A percentile compares a stretch with the other conserved stretches of the same genome.
phyloP scores from a whole-genome alignment of 2,113 vertebrate genomes.

The Anguilla japonica region DNA sequence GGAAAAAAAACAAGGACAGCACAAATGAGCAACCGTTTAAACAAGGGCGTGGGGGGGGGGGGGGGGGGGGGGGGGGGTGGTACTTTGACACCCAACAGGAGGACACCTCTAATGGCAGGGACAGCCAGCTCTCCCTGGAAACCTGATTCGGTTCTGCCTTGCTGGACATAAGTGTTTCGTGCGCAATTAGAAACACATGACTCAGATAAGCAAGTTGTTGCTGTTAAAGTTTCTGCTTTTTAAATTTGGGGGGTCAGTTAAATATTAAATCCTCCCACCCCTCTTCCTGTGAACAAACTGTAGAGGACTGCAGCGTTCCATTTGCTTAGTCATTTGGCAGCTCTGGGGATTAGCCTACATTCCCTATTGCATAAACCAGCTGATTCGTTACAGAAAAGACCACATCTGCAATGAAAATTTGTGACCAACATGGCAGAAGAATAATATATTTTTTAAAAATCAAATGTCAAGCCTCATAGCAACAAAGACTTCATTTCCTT shows the following conservation, averaged over 20 bases:
- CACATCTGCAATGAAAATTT: no score
- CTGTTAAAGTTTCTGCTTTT: background rate
- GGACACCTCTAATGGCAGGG: background rate
- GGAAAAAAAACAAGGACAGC: background rate
- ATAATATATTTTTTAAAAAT: no score
- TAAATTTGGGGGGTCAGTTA: background rate
- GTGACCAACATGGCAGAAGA: no score
- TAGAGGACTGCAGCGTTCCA: background rate
- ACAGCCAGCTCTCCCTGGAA: background rate
- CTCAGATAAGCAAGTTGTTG: background rate
- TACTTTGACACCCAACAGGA: background rate
- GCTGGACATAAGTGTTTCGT: background rate
- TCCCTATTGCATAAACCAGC: background rate
- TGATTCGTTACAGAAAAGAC: no score
- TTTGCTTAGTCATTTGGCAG: background rate
- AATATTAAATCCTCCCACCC: background rate
- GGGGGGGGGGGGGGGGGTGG: background rate
- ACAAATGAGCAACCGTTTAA: slow-evolving; percentile 14
- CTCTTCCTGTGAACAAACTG: background rate
- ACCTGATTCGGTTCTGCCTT: background rate
- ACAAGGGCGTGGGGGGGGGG: background rate
- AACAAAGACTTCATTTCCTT: no score
- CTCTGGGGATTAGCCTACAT: background rate
- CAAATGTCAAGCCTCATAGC: no score
- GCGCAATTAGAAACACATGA: background rate